phyloP scores from a whole-genome alignment of 2,888 invertebrate species.

The Eupithecia subumbrata region DNA sequence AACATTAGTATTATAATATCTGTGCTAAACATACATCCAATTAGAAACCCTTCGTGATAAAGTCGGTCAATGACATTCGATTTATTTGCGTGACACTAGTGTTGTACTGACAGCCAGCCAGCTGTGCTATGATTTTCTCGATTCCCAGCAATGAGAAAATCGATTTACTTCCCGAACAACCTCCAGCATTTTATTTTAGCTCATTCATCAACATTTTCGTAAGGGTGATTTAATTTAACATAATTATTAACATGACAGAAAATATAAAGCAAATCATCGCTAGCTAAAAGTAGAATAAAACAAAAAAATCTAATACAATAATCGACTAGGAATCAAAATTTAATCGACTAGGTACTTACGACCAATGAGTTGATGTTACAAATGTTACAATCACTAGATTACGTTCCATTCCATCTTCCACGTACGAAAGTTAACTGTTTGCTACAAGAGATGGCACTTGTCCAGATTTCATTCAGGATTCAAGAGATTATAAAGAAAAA shows the following conservation, averaged over 20 bases:
- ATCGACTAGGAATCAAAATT: not conserved
- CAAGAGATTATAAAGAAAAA: not conserved
- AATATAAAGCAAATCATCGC: not conserved
- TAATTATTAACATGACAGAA: no score
- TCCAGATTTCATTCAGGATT: not conserved
- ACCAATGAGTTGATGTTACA: not conserved
- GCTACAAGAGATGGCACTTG: conserved; percentile 1
- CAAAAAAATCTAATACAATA: not conserved
- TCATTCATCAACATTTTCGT: not conserved
- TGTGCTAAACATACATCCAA: conserved; percentile 46
- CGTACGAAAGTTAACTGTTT: not conserved
- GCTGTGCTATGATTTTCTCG: not conserved
- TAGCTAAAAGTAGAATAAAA: not conserved
- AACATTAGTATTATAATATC: no score
- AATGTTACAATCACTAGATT: conserved; percentile 2
- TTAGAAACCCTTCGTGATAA: conserved; percentile 77
- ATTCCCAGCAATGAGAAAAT: not conserved
- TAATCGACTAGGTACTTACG: not conserved
- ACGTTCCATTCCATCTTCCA: conserved; percentile 12
- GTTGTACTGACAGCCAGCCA: conserved; percentile 29
- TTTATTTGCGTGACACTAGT: conserved; percentile 50
- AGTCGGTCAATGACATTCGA: conserved; percentile 74
- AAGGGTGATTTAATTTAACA: not conserved
- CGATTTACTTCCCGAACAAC: not conserved
- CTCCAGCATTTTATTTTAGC: not conserved